Base-by-base conservation (phyloP, 2,888 invertebrate genomes). In the Teleiodes luculella region DNA sequence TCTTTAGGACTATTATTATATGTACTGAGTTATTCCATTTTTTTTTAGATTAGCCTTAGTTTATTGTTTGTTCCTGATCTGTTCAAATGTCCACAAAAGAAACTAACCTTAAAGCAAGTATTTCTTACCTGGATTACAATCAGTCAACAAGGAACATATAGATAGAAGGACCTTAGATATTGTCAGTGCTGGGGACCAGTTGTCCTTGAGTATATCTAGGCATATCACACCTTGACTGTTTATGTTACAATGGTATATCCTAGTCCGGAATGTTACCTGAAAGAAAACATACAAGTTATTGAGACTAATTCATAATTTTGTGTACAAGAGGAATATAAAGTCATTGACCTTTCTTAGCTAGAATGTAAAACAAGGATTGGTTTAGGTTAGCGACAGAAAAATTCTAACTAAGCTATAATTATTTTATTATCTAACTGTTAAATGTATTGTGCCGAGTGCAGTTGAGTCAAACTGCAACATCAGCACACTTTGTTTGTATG, bases 201-300 rank as follows among this genome's bases (percentile, higher is more conserved):
- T 98, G 86, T 98, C 98, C 90, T 98, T 98, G 67, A 98, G 92
- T 73, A 98, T 98, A 84, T 98, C 98, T 90, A 99, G 92, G 86
- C 98, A 99, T 81, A 99, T 98, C 58, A 97, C 97, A 57, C 99
- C 99, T 90, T 98, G 98, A 81, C 97, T 97, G 92, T 98, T 98
- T 82, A 99, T 98, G 91, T 99, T 99, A 92, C 98, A 98, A 84
- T 99, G 99, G 88, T 99, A 99, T 88, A 99, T 99, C 77, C 98
- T 94, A 62, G 99, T 99, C 62, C 96, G 93, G 91, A 98, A 98
- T 76, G 95, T 95, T 57, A 95, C 95, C 94, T 94, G 80, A 63
- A 39, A 24, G 3, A 24, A 6, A 4, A 24, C 24, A 24, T 6
- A n/a, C 24, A 24, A 4, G n/a, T 11, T 35, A n/a, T 35, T 35